Conservation (phyloP, 64 coral and sea anemone genomes). For the Hydrozoanthus tunicans region DNA sequence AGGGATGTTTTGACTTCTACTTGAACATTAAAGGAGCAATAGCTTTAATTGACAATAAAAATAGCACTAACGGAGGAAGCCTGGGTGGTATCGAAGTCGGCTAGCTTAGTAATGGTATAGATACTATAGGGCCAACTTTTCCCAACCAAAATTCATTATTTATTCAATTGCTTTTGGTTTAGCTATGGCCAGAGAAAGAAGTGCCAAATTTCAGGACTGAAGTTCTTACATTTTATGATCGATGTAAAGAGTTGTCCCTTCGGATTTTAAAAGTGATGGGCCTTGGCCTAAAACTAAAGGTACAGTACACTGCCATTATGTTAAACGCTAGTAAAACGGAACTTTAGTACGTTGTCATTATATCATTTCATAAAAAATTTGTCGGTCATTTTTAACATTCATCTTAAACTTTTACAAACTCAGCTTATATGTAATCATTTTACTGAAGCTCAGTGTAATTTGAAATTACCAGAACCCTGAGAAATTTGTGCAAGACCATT, state of each 20-base stretch:
- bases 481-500: constrained; percentile 44
- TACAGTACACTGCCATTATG: background rate
- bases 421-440: no score
- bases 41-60: no score
- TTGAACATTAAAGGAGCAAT: no score
- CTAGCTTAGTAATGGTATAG: no score
- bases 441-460: no score
- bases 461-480: constrained; percentile 33
- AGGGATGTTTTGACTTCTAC: no score
- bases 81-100: no score
- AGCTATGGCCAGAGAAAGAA: constrained; percentile 42
- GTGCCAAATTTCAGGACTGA: constrained; percentile 37
- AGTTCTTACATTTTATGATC: constrained; percentile 27
- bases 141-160: background rate
- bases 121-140: no score
- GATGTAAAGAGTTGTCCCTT: constrained; percentile 35
- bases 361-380: background rate
- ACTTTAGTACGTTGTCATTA: no score
- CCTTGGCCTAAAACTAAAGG: constrained; percentile 51
- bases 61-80: no score
- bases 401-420: background rate
- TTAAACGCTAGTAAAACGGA: no score
- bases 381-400: background rate
- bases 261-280: constrained; percentile 59
- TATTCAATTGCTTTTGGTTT: background rate